phyloP scores from a whole-genome alignment of 2,797 vertebrate genomes.

The Microctenopoma stevenorrisi region DNA sequence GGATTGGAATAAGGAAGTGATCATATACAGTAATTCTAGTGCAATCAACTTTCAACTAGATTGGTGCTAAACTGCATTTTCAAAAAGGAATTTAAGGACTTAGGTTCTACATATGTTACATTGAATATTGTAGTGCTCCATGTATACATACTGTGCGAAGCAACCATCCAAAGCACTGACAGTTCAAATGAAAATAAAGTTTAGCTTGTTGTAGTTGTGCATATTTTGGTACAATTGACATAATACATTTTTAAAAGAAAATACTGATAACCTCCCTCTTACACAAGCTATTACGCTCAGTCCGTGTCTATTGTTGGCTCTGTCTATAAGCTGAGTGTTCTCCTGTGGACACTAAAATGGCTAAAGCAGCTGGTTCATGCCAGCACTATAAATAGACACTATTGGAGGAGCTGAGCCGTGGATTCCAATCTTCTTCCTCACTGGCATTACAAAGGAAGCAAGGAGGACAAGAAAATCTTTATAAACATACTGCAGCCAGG shows the following conservation, averaged over 20 bases:
- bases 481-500: constrained; percentile 30
- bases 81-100: constrained; percentile 7
- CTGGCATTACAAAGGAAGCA: constrained; percentile 43
- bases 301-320: constrained; percentile 39
- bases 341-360: constrained; percentile 68
- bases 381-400: constrained; percentile 78
- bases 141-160: neutral
- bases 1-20: constrained; percentile 45
- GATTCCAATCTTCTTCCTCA: constrained; percentile 70
- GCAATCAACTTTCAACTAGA: constrained; percentile 22
- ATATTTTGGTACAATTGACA: neutral
- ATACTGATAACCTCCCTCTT: neutral
- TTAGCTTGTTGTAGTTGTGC: neutral
- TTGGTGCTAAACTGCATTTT: constrained; percentile 4
- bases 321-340: constrained; percentile 49
- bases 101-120: constrained; percentile 7
- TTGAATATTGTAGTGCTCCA: neutral
- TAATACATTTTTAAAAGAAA: constrained; percentile 2
- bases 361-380: constrained; percentile 76
- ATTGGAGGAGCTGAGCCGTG: constrained; percentile 61
- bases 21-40: constrained; percentile 33
- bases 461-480: constrained; percentile 24
- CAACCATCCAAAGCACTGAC: constrained; percentile 5
- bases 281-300: neutral
- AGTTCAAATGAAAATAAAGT: neutral